A percentile compares a stretch with the other conserved stretches of the same genome.
Evolutionary conservation across 1,140 invertebrate species (phyloP).

Genomic region (Drosophila rufa): DNA sequence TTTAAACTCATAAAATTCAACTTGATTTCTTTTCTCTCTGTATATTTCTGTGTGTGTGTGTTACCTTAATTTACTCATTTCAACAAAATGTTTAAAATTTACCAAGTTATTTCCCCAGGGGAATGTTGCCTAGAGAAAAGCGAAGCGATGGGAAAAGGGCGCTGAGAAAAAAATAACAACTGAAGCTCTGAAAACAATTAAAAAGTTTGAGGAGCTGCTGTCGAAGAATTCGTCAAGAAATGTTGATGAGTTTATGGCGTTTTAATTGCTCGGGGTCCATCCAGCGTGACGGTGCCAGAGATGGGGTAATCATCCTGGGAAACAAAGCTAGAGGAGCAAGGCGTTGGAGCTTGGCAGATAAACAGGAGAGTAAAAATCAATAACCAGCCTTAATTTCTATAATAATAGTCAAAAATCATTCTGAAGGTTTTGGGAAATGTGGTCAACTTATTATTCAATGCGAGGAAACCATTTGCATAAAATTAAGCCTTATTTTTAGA

Average conservation of each 20-base stretch:
- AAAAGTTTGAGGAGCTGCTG: slow-evolving; percentile 61
- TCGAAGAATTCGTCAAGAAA: slow-evolving; percentile 65
- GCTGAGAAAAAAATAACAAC: slow-evolving; percentile 13
- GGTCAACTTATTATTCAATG: no score
- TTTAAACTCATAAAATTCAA: background rate
- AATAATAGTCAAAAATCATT: no score
- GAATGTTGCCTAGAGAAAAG: slow-evolving; percentile 29
- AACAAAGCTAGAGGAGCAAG: background rate
- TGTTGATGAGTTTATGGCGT: slow-evolving; percentile 66
- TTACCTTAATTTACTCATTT: slow-evolving; percentile 77
- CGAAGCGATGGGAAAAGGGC: slow-evolving; percentile 1
- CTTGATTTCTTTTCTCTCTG: background rate
- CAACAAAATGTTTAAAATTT: slow-evolving; percentile 71
- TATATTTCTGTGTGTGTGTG: slow-evolving; percentile 14
- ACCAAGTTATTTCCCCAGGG: slow-evolving; percentile 68
- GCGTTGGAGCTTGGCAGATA: background rate
- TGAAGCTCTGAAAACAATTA: slow-evolving; percentile 68
- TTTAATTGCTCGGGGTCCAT: slow-evolving; percentile 60
- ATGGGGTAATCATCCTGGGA: background rate
- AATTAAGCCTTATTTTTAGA: background rate
- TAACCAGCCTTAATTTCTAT: background rate
- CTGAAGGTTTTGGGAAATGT: no score
- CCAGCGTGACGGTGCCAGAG: background rate
- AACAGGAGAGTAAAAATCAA: background rate
- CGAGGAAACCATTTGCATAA: no score